Percentiles rank a stretch among this genome's conserved stretches.
These are phyloP conservation scores for Ceratitis capitata DNA, from an alignment of 1,140 invertebrate species.

Conservation along the genomic window DNA sequence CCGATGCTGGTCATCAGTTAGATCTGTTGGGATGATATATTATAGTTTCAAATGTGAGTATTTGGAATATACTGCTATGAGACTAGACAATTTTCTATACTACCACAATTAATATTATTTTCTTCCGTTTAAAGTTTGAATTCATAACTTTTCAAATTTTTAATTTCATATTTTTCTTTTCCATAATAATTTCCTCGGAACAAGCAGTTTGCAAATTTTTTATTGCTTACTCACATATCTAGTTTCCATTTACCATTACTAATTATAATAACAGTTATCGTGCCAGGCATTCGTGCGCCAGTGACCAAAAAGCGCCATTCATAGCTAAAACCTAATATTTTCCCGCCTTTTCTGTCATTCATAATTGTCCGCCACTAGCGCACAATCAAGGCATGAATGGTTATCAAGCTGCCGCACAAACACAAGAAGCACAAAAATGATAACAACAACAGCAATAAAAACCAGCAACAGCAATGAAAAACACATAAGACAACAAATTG, in stretches of 20 bases:
- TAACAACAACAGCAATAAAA: not conserved
- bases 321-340: not conserved
- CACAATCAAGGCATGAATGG: not conserved
- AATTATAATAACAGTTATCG: not conserved
- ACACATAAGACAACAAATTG: no score
- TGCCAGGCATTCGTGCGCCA: not conserved
- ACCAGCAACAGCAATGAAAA: not conserved
- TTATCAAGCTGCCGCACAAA: not conserved
- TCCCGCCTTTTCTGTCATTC: slow-evolving; percentile 10
- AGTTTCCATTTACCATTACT: not conserved
- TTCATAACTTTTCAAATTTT: no score
- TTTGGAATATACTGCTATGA: no score
- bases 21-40: no score
- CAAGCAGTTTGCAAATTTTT: no score
- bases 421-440: not conserved
- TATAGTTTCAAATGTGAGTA: no score
- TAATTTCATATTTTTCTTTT: no score
- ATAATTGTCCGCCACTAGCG: not conserved
- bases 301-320: not conserved
- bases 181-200: no score
- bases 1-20: no score
- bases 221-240: not conserved
- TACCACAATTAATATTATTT: no score
- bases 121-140: no score
- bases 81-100: no score